These are phyloP conservation scores for Zosterops lateralis DNA, from an alignment of 2,113 vertebrate genomes.

Conservation along the genomic window DNA sequence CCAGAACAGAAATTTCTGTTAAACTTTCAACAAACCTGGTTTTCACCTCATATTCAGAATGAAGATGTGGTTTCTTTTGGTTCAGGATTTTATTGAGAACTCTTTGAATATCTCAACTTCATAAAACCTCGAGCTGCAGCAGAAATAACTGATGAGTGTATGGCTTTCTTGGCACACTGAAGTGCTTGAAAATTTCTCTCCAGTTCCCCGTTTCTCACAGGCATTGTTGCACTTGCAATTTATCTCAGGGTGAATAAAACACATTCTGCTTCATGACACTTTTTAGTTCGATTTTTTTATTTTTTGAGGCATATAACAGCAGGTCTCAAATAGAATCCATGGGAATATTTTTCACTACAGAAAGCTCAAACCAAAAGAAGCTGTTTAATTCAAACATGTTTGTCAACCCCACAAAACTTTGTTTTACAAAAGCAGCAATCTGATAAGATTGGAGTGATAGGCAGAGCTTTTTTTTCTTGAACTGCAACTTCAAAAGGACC, in stretches of 20 bases:
- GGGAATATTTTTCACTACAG: background rate
- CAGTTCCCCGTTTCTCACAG: background rate
- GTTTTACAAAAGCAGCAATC: slow-evolving; percentile 14
- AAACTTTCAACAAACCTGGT: background rate
- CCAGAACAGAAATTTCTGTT: background rate
- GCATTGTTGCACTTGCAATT: slow-evolving; percentile 22
- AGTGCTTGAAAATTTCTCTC: background rate
- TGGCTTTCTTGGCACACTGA: background rate
- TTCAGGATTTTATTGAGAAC: background rate
- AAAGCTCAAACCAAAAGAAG: background rate
- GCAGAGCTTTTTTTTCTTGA: background rate
- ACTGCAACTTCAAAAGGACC: background rate
- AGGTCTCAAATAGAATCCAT: background rate
- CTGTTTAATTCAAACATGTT: background rate
- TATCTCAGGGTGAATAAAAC: background rate
- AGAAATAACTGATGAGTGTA: slow-evolving; percentile 3
- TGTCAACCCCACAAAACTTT: slow-evolving; percentile 10
- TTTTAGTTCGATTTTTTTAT: background rate
- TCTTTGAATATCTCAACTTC: background rate
- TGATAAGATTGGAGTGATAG: background rate
- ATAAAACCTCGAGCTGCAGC: background rate
- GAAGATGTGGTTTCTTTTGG: background rate
- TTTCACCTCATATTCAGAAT: background rate
- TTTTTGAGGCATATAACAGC: background rate
- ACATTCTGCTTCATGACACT: background rate